Conservation (phyloP, 2,797 vertebrate genomes). For the Ficedula albicollis region DNA sequence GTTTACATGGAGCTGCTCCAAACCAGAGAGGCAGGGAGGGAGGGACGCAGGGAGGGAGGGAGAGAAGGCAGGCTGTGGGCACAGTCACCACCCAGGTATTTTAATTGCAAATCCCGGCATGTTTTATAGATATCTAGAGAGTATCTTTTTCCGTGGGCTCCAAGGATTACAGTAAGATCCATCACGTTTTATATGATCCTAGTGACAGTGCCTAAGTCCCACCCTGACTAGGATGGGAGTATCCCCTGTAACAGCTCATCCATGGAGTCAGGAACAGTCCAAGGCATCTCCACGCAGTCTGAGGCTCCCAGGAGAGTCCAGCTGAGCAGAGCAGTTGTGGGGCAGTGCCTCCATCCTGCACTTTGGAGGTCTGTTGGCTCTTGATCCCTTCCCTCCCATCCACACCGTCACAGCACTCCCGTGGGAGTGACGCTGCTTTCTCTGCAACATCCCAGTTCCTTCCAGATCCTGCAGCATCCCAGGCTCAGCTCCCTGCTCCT, state of each 20-base stretch:
- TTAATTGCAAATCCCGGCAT: slow-evolving; percentile 8
- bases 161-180: slow-evolving; percentile 43
- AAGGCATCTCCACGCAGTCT: not conserved
- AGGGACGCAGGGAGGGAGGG: not conserved
- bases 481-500: not conserved
- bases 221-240: slow-evolving; percentile 32
- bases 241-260: not conserved
- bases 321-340: not conserved
- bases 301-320: not conserved
- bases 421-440: fast-evolving
- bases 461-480: not conserved
- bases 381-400: not conserved
- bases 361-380: fast-evolving
- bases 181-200: slow-evolving; percentile 35
- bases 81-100: slow-evolving; percentile 13
- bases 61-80: not conserved
- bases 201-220: slow-evolving; percentile 19
- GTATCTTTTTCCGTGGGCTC: slow-evolving; percentile 19
- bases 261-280: not conserved
- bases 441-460: not conserved
- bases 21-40: not conserved
- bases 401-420: fast-evolving
- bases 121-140: slow-evolving; percentile 47
- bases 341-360: not conserved
- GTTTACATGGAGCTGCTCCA: not conserved